These are phyloP conservation scores for Catamblyrhynchus diadema DNA, from an alignment of 2,797 vertebrate species.

Conservation along the genomic window DNA sequence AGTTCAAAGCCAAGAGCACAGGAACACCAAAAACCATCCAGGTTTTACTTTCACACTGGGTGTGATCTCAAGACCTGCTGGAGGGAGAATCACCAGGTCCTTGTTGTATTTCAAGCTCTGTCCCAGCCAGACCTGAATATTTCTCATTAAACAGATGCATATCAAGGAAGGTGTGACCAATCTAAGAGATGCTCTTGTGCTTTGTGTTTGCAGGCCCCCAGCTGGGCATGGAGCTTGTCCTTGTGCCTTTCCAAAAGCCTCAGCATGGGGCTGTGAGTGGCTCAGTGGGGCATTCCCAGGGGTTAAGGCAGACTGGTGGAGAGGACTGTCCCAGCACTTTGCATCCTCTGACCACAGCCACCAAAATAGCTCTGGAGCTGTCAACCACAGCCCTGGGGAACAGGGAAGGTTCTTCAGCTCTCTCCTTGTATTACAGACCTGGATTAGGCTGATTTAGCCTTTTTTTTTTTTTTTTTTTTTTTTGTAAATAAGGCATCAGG, in stretches of 20 bases:
- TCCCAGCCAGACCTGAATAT: neutral
- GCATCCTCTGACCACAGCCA: neutral
- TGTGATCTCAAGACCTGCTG: neutral
- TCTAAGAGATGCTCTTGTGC: neutral
- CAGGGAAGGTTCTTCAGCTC: neutral
- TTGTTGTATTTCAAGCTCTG: neutral
- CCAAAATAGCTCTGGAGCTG: neutral
- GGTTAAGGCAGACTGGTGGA: neutral
- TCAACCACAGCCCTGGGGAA: neutral
- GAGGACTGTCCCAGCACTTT: fast-evolving
- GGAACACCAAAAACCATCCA: neutral
- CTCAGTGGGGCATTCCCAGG: neutral
- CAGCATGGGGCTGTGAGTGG: fast-evolving
- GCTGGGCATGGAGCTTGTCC: neutral
- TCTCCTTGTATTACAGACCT: neutral
- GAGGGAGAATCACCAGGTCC: neutral
- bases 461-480: neutral
- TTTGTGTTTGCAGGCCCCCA: neutral
- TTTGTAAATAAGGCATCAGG: conserved; percentile 8
- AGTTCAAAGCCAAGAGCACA: neutral
- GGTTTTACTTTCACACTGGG: neutral
- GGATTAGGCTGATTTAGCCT: conserved; percentile 23
- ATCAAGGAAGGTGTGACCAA: neutral
- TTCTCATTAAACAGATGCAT: neutral
- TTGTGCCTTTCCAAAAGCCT: neutral